Evolutionary conservation across 2,797 vertebrate genomes (phyloP).

Genomic region (Tolypeutes matacus): DNA sequence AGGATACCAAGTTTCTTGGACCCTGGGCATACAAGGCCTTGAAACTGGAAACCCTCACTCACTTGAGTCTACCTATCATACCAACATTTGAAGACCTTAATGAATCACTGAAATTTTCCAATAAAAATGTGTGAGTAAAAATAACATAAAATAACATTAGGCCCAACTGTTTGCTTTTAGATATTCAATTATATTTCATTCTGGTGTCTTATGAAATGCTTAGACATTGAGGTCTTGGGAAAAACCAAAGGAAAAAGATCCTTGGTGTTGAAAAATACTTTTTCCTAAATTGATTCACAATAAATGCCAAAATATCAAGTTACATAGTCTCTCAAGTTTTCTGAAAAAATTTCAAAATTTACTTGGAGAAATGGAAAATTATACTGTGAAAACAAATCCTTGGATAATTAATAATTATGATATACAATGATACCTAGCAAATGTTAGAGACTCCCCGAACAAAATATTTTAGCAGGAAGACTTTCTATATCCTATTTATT

Average conservation of each 20-base stretch:
- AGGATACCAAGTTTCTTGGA: neutral
- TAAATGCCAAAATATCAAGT: neutral
- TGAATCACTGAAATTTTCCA: neutral
- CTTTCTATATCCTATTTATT: slow-evolving; percentile 2
- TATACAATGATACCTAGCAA: slow-evolving; percentile 28
- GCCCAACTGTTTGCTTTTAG: neutral
- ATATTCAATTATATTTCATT: neutral
- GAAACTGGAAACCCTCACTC: neutral
- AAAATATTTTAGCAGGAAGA: slow-evolving; percentile 14
- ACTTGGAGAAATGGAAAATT: neutral
- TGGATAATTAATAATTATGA: neutral
- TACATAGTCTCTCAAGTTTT: neutral
- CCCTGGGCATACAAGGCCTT: neutral
- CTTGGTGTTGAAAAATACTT: neutral
- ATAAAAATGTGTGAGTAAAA: neutral
- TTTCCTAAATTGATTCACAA: slow-evolving; percentile 1
- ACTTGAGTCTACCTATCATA: neutral
- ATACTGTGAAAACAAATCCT: neutral
- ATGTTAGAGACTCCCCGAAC: neutral
- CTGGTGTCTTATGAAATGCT: neutral
- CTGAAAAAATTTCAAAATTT: slow-evolving; percentile 20
- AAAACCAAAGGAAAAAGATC: slow-evolving; percentile 41
- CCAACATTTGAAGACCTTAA: neutral
- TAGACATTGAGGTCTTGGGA: neutral
- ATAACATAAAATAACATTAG: neutral